Evolutionary conservation across 2,888 invertebrate species (phyloP).

Genomic region (Pristionchus mayeri): DNA sequence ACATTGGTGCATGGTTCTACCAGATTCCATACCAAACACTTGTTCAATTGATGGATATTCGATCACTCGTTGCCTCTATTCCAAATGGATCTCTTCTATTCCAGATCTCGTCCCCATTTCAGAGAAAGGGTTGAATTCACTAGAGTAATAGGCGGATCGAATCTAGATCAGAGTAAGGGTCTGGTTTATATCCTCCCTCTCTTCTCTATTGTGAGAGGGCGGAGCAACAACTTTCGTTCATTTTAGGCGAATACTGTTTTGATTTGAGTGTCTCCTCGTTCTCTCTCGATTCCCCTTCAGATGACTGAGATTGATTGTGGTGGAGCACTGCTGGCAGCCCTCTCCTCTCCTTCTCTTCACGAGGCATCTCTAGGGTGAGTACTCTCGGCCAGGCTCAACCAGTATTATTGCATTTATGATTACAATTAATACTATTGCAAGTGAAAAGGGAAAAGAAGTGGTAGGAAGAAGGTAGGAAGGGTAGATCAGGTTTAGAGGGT

Average conservation of each 20-base stretch:
- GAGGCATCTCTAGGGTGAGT: slow-evolving; percentile 16
- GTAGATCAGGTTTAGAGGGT: slow-evolving; percentile 40
- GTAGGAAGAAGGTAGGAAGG: slow-evolving; percentile 1
- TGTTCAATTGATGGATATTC: neutral
- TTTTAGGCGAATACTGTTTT: slow-evolving; percentile 18
- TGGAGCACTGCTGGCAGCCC: slow-evolving; percentile 24
- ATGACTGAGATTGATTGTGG: slow-evolving; percentile 37
- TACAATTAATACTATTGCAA: slow-evolving; percentile 1
- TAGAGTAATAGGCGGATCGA: slow-evolving; percentile 37
- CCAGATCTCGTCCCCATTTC: neutral
- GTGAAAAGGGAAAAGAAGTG: slow-evolving; percentile 4
- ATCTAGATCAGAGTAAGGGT: slow-evolving; percentile 46
- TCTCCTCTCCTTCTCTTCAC: slow-evolving; percentile 9
- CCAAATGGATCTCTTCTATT: slow-evolving; percentile 12
- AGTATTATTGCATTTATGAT: neutral
- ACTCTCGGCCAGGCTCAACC: neutral
- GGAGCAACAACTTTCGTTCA: slow-evolving; percentile 43
- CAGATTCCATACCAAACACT: slow-evolving; percentile 7
- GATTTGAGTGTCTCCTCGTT: neutral
- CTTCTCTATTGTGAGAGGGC: slow-evolving; percentile 32
- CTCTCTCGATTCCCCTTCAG: neutral
- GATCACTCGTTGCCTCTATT: neutral
- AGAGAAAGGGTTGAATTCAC: slow-evolving; percentile 7
- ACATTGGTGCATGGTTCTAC: slow-evolving; percentile 15
- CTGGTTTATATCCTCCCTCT: slow-evolving; percentile 44